Evolutionary conservation across 2,888 invertebrate genomes (phyloP).

Genomic region (Siphlonurus alternatus): DNA sequence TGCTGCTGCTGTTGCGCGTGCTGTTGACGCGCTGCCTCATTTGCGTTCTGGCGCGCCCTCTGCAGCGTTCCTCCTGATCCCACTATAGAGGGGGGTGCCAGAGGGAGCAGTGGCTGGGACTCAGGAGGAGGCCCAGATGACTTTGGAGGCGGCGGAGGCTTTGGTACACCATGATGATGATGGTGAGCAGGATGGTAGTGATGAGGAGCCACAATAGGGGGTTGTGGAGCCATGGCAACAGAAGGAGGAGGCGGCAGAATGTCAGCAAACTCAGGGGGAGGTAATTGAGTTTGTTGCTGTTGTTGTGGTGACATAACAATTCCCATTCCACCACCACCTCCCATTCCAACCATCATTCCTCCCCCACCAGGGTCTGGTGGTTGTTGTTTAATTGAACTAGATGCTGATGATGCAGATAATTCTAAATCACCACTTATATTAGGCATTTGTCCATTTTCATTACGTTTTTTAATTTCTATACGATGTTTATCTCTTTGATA

Average conservation of each 20-base stretch:
- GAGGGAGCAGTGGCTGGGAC: neutral
- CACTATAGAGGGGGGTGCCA: neutral
- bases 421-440: constrained; percentile 55
- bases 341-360: too few species aligned
- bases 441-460: constrained; percentile 75
- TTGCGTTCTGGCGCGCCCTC: neutral
- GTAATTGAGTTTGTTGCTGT: constrained; percentile 56
- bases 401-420: constrained; percentile 33
- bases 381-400: constrained; percentile 6
- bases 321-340: constrained; percentile 31
- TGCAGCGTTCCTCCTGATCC: neutral
- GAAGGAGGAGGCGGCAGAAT: constrained; percentile 31
- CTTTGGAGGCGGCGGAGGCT: neutral
- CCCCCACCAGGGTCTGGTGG: constrained; percentile 11
- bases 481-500: constrained; percentile 78
- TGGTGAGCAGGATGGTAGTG: neutral
- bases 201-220: constrained; percentile 32
- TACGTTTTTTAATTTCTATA: constrained; percentile 45
- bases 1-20: neutral
- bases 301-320: constrained; percentile 38
- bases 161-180: neutral
- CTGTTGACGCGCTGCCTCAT: neutral
- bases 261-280: constrained; percentile 73
- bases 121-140: neutral
- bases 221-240: neutral